phyloP scores from a whole-genome alignment of 2,888 invertebrate species.

The Stenolophus ochropezus region DNA sequence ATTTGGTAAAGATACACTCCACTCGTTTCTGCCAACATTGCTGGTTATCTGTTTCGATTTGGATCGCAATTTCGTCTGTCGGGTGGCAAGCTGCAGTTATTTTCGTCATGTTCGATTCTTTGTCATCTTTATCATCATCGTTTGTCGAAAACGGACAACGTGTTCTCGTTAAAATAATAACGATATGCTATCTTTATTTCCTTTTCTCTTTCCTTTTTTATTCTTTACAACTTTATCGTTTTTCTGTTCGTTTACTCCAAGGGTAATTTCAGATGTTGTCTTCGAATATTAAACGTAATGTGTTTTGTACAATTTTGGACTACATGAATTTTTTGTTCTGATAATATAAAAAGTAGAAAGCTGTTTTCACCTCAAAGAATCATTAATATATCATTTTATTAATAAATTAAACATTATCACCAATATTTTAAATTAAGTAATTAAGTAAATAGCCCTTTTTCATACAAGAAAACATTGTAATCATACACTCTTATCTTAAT shows the following conservation, averaged over 20 bases:
- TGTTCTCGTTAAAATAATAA: constrained; percentile 43
- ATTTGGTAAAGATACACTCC: not conserved
- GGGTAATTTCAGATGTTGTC: constrained; percentile 55
- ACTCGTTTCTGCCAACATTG: not conserved
- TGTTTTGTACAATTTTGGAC: constrained; percentile 25
- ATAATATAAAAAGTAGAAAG: constrained; percentile 27
- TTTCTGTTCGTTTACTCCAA: constrained; percentile 34
- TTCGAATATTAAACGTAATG: constrained; percentile 51
- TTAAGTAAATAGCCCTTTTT: not conserved
- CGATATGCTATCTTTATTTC: constrained; percentile 28
- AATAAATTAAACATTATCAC: not conserved
- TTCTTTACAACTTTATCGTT: constrained; percentile 40
- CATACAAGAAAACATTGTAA: not conserved
- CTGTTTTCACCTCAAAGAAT: not conserved
- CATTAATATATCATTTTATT: not conserved
- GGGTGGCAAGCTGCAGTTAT: constrained; percentile 5
- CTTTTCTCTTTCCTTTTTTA: constrained; percentile 39
- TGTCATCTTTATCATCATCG: constrained; percentile 17
- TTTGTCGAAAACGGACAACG: constrained; percentile 34
- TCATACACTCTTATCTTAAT: no score
- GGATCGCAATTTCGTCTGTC: not conserved
- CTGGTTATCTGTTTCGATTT: not conserved
- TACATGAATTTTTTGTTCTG: constrained; percentile 25
- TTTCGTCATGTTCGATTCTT: constrained; percentile 17
- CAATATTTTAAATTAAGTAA: not conserved